phyloP scores from a whole-genome alignment of 2,113 vertebrate species.

The Festucalex cinctus region DNA sequence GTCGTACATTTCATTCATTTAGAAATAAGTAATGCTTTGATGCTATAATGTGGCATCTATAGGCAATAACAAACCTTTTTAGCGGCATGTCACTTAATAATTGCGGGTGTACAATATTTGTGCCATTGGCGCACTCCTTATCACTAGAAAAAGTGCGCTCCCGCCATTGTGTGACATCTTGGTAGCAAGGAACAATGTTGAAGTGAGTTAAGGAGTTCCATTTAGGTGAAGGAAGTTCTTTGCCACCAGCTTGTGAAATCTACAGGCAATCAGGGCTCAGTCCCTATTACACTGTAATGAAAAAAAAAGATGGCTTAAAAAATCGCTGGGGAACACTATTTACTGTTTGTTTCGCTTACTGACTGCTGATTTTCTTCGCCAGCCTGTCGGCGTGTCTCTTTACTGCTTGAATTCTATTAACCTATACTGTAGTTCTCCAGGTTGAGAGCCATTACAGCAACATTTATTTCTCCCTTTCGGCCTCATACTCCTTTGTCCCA shows the following conservation, averaged over 20 bases:
- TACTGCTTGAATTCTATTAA: too few species aligned
- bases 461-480: slow-evolving; percentile 2
- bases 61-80: too few species aligned
- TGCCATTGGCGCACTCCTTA: too few species aligned
- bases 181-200: not conserved
- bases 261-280: not conserved
- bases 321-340: not conserved
- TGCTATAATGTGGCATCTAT: too few species aligned
- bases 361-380: slow-evolving; percentile 3
- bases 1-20: too few species aligned
- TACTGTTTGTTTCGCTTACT: slow-evolving; percentile 17
- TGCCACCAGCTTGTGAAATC: too few species aligned
- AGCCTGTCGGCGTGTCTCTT: slow-evolving; percentile 9
- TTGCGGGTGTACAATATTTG: too few species aligned
- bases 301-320: too few species aligned
- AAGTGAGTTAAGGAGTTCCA: not conserved
- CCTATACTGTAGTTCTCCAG: too few species aligned
- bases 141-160: too few species aligned
- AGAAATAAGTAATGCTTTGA: not conserved
- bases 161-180: too few species aligned
- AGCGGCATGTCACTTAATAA: too few species aligned
- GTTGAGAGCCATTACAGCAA: not conserved
- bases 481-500: slow-evolving; percentile 15
- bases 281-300: not conserved
- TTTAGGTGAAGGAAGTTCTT: not conserved